A percentile compares a stretch with the other conserved stretches of the same genome.
Conservation (phyloP, 2,888 invertebrate species). For the Polydrusus cervinus region DNA sequence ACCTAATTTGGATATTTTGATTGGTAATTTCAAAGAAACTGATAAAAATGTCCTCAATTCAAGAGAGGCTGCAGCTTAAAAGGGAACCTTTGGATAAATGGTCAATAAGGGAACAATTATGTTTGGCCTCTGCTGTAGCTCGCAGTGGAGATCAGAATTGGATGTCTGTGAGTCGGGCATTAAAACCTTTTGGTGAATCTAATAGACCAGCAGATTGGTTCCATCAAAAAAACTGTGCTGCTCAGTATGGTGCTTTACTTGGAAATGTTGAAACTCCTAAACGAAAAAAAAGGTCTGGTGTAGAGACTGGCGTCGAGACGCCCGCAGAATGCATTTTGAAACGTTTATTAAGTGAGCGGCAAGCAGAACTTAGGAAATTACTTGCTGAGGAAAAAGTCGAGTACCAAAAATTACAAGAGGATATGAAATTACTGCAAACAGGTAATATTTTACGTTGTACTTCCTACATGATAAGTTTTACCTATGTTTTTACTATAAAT, state of each 20-base stretch:
- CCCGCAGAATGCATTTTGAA: conserved; percentile 87
- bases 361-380: conserved; percentile 83
- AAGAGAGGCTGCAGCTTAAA: conserved; percentile 74
- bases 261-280: conserved; percentile 90
- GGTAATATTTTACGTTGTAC: conserved; percentile 67
- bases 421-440: conserved; percentile 74
- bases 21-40: not conserved
- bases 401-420: conserved; percentile 82
- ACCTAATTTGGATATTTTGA: no score
- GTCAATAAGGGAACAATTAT: conserved; percentile 89
- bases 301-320: conserved; percentile 76
- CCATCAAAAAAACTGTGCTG: conserved; percentile 91
- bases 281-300: conserved; percentile 83
- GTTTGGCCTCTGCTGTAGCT: conserved; percentile 88
- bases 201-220: conserved; percentile 90
- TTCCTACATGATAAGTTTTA: no score
- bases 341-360: conserved; percentile 84
- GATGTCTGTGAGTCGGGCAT: conserved; percentile 88
- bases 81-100: conserved; percentile 87
- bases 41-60: conserved; percentile 66
- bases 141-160: conserved; percentile 93
- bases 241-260: conserved; percentile 88
- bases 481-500: no score
- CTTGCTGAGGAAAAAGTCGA: conserved; percentile 83
- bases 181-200: conserved; percentile 85